Percentiles rank a stretch among this genome's conserved stretches.
phyloP scores from a whole-genome alignment of 2,888 invertebrate genomes.

The Papilio elwesi region DNA sequence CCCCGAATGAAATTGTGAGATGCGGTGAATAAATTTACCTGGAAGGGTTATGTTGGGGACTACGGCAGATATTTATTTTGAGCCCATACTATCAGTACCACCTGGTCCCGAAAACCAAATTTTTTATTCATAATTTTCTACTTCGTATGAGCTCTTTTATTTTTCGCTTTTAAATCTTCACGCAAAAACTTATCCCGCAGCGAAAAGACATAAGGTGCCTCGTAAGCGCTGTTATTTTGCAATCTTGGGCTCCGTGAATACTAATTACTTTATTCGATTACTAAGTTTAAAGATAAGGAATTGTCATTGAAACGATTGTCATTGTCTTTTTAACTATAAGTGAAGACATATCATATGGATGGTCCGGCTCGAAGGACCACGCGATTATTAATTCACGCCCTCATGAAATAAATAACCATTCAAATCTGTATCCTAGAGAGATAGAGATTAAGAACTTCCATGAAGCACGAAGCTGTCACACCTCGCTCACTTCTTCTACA shows the following conservation, averaged over 20 bases:
- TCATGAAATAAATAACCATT: too few species aligned
- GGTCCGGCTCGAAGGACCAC: too few species aligned
- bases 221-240: not conserved
- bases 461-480: too few species aligned
- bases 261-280: not conserved
- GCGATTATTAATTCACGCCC: too few species aligned
- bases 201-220: not conserved
- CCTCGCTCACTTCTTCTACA: too few species aligned
- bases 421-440: too few species aligned
- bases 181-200: not conserved
- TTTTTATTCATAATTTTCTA: conserved; percentile 24
- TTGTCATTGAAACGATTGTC: too few species aligned
- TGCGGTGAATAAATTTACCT: conserved; percentile 33
- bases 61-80: conserved; percentile 27
- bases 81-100: conserved; percentile 20
- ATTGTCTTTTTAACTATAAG: too few species aligned
- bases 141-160: not conserved
- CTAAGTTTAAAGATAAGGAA: not conserved
- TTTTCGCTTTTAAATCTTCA: not conserved
- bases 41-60: conserved; percentile 32
- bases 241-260: not conserved
- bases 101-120: conserved; percentile 11
- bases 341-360: too few species aligned
- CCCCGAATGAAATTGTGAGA: conserved; percentile 30
- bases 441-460: too few species aligned